Conservation (phyloP, 2,113 vertebrate species). For the Sorex fumeus region DNA sequence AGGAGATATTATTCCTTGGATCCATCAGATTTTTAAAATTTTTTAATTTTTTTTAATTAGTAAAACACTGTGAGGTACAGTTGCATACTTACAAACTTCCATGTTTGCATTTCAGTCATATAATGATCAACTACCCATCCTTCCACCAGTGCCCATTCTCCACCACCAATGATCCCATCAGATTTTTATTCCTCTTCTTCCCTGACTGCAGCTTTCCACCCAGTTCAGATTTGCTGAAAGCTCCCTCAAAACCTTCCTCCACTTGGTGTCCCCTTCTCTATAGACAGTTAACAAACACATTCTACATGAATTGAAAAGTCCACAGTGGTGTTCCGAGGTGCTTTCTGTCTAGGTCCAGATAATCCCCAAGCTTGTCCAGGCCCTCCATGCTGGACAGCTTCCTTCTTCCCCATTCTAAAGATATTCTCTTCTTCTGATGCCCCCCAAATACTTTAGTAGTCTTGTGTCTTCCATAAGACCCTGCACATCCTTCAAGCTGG, state of each 20-base stretch:
- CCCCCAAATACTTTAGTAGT: not conserved
- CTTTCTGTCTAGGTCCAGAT: not conserved
- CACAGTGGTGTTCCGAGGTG: not conserved
- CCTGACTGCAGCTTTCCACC: not conserved
- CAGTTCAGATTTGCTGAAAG: not conserved
- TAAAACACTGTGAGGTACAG: too few species aligned
- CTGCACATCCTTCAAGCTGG: not conserved
- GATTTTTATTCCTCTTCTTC: not conserved
- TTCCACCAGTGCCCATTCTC: too few species aligned
- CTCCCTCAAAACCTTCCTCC: not conserved
- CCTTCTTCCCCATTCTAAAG: not conserved
- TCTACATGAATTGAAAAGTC: not conserved
- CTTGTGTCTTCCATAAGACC: not conserved
- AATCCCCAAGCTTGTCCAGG: not conserved
- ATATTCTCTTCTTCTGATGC: not conserved
- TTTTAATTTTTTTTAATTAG: too few species aligned
- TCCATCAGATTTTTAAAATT: too few species aligned
- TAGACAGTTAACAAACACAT: not conserved
- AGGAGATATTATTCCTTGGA: not conserved
- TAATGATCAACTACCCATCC: too few species aligned
- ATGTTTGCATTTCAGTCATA: too few species aligned
- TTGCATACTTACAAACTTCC: too few species aligned
- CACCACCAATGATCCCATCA: too few species aligned
- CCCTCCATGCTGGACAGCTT: not conserved
- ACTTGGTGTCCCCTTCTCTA: not conserved